These are phyloP conservation scores for Peromyscus nudipes DNA, from an alignment of 2,797 vertebrate species.

Conservation along the genomic window DNA sequence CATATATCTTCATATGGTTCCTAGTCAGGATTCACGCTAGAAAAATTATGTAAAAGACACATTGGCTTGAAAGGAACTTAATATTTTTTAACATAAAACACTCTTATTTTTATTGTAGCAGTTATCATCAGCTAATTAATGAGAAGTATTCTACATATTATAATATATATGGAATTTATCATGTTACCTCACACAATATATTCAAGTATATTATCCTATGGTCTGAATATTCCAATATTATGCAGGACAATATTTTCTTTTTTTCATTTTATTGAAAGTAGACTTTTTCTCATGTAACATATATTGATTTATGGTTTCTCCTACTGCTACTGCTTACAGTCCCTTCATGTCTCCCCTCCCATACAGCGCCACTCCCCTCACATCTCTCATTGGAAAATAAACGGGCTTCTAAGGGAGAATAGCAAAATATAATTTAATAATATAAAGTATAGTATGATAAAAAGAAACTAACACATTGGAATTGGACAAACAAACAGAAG, in stretches of 20 bases:
- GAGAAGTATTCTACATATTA: background rate
- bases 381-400: background rate
- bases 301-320: background rate
- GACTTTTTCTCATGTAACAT: background rate
- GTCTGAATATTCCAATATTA: background rate
- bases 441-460: background rate
- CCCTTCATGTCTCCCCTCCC: rapidly evolving
- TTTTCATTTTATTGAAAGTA: background rate
- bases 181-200: background rate
- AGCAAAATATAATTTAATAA: background rate
- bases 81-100: background rate
- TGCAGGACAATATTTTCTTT: background rate
- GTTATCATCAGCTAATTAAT: background rate
- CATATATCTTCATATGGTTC: background rate
- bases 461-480: background rate
- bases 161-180: background rate
- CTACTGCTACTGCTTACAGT: background rate
- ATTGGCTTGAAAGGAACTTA: background rate
- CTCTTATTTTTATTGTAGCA: background rate
- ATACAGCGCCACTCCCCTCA: too few relatives aligned
- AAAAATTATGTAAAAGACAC: background rate
- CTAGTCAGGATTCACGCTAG: background rate
- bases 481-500: background rate
- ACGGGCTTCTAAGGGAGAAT: background rate
- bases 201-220: background rate